Conservation (phyloP, 2,797 vertebrate genomes). For the Galagoides demidoff region DNA sequence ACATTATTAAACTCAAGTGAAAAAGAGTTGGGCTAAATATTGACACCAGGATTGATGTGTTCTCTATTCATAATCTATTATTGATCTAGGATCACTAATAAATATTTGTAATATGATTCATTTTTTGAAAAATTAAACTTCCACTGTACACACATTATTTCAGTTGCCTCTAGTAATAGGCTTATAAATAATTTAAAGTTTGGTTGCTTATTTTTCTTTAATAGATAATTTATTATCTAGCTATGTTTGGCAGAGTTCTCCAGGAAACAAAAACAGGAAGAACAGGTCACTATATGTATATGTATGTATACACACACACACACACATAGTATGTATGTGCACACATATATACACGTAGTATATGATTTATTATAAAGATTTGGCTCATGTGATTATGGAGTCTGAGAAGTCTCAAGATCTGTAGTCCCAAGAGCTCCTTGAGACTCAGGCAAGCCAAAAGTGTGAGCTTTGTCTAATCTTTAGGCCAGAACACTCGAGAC, state of each 20-base stretch:
- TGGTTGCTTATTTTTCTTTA: background rate
- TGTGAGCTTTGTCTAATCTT: background rate
- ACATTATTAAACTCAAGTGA: conserved; percentile 5
- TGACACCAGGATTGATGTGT: background rate
- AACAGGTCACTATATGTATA: background rate
- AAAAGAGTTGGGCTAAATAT: background rate
- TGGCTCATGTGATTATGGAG: background rate
- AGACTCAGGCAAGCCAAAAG: background rate
- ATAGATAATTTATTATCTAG: conserved; percentile 16
- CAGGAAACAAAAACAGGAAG: background rate
- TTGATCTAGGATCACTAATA: background rate
- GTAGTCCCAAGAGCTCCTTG: background rate
- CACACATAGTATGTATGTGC: background rate
- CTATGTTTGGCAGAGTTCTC: background rate
- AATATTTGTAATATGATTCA: background rate
- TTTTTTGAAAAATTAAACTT: conserved; percentile 30
- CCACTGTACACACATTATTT: background rate
- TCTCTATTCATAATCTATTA: conserved; percentile 13
- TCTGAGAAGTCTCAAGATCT: background rate
- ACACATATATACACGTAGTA: background rate
- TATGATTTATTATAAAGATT: background rate
- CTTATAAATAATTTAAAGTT: conserved; percentile 14
- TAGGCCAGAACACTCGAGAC: background rate
- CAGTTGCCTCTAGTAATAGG: background rate
- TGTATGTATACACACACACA: background rate